phyloP scores from a whole-genome alignment of 2,113 vertebrate genomes.

The Rissa tridactyla region DNA sequence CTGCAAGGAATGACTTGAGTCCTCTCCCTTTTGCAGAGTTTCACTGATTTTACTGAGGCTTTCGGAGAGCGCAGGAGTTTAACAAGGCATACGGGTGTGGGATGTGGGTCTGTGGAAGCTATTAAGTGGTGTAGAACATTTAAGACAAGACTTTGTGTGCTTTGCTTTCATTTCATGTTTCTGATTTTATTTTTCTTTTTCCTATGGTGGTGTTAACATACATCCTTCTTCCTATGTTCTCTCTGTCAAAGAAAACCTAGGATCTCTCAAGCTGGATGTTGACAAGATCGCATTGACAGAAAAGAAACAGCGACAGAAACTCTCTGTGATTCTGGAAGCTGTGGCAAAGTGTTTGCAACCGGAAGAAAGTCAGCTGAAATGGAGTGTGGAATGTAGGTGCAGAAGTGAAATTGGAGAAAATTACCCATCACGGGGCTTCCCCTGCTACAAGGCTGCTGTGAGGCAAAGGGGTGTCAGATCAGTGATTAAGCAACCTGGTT shows the following conservation, averaged over 20 bases:
- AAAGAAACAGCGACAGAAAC: slow-evolving; percentile 82
- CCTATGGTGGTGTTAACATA: neutral
- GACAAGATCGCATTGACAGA: slow-evolving; percentile 84
- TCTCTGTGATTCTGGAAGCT: slow-evolving; percentile 77
- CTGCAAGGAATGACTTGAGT: neutral
- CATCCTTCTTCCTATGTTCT: neutral
- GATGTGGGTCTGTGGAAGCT: neutral
- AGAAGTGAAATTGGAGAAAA: neutral
- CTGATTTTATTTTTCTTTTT: neutral
- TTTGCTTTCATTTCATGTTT: neutral
- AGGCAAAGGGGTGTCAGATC: neutral
- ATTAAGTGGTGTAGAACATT: neutral
- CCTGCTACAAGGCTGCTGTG: neutral
- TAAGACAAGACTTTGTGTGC: neutral
- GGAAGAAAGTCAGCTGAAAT: slow-evolving; percentile 74
- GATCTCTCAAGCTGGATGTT: slow-evolving; percentile 73
- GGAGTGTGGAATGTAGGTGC: slow-evolving; percentile 86
- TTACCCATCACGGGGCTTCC: neutral
- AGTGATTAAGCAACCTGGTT: neutral
- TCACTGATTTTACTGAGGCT: neutral
- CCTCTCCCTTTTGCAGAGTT: neutral
- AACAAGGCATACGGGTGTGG: neutral
- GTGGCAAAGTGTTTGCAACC: slow-evolving; percentile 73
- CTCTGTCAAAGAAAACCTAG: slow-evolving; percentile 74
- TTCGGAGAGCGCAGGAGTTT: neutral